Evolutionary conservation across 2,113 vertebrate species (phyloP).

Genomic region (Brachionichthys hirsutus): DNA sequence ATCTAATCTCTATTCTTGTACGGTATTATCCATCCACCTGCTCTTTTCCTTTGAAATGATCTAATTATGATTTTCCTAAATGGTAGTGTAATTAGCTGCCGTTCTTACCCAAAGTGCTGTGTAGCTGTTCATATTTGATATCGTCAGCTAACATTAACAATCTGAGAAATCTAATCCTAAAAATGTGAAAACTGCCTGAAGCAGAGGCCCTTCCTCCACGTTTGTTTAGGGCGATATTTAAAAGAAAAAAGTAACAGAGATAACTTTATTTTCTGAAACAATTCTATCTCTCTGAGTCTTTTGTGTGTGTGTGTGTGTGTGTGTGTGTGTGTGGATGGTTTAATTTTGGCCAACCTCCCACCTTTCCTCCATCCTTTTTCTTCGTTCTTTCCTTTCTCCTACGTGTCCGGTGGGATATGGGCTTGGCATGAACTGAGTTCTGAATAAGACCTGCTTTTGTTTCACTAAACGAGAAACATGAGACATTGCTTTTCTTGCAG

Average conservation of each 20-base stretch:
- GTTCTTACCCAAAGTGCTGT: conserved; percentile 35
- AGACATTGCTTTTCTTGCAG: conserved; percentile 16
- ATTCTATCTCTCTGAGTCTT: conserved; percentile 14
- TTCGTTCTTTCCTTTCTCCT: neutral
- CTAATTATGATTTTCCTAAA: conserved; percentile 20
- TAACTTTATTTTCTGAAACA: conserved; percentile 25
- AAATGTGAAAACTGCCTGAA: conserved; percentile 65
- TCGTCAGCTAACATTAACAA: conserved; percentile 37
- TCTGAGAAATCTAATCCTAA: conserved; percentile 47
- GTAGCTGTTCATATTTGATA: conserved; percentile 10
- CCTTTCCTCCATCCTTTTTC: neutral
- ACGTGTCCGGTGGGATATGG: conserved; percentile 4
- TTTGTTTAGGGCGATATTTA: conserved; percentile 21
- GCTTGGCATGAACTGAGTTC: too few relatives aligned
- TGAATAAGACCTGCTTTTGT: conserved; percentile 8
- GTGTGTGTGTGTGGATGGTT: too few relatives aligned
- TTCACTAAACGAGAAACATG: conserved; percentile 11
- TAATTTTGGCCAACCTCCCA: conserved; percentile 11
- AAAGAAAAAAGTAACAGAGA: neutral
- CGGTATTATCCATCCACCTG: conserved; percentile 1
- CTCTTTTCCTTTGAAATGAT: conserved; percentile 23
- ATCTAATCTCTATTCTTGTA: conserved; percentile 18
- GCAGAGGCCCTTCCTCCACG: conserved; percentile 11
- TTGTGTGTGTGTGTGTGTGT: too few relatives aligned
- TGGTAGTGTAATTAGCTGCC: conserved; percentile 3